These are phyloP conservation scores for Drosophila sp. DNA, from an alignment of 1,140 invertebrate species.

Conservation along the genomic window DNA sequence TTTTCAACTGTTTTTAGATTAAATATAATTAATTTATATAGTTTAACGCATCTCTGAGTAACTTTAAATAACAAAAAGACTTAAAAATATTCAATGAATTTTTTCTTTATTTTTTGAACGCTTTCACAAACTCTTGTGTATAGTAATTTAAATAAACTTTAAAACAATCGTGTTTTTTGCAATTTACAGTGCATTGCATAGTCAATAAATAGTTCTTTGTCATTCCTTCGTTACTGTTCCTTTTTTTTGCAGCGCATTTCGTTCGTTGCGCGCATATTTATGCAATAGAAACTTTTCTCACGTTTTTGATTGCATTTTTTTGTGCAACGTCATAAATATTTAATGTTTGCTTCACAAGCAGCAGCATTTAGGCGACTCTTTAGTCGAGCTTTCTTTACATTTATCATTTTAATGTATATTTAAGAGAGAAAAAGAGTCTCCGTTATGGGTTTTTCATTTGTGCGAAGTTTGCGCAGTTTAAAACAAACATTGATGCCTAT, in stretches of 20 bases:
- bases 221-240: slow-evolving; percentile 15
- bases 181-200: slow-evolving; percentile 41
- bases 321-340: slow-evolving; percentile 79
- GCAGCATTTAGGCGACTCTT: slow-evolving; percentile 28
- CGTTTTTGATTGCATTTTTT: slow-evolving; percentile 82
- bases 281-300: slow-evolving; percentile 83
- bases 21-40: too few relatives aligned
- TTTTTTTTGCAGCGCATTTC: slow-evolving; percentile 26
- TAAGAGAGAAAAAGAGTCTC: slow-evolving; percentile 4
- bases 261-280: slow-evolving; percentile 72
- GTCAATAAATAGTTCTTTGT: slow-evolving; percentile 10
- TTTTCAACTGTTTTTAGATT: too few relatives aligned
- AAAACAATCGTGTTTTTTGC: background rate
- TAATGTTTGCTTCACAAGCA: slow-evolving; percentile 66
- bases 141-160: background rate
- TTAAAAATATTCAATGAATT: too few relatives aligned
- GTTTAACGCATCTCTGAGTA: too few relatives aligned
- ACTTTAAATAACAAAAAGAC: too few relatives aligned
- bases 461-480: slow-evolving; percentile 3
- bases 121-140: too few relatives aligned
- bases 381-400: slow-evolving; percentile 26
- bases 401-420: slow-evolving; percentile 41
- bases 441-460: slow-evolving; percentile 52
- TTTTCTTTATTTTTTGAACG: too few relatives aligned
- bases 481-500: slow-evolving; percentile 14